Percentiles rank a stretch among this genome's conserved stretches.
These are phyloP conservation scores for Hesperophylax magnus DNA, from an alignment of 1,140 invertebrate species.

Conservation along the genomic window DNA sequence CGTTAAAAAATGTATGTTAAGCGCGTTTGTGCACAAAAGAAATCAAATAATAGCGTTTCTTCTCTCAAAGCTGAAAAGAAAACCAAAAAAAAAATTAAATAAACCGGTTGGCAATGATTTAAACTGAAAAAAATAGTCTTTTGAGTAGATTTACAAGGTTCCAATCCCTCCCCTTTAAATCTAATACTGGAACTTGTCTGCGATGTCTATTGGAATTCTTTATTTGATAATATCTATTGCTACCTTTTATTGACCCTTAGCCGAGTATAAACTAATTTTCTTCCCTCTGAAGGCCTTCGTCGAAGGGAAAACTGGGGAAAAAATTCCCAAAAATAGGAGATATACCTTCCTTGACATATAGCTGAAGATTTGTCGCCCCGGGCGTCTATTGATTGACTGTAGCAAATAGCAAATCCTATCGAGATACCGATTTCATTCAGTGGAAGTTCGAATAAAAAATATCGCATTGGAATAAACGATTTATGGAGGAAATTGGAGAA, in stretches of 20 bases:
- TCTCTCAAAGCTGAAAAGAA: too few relatives aligned
- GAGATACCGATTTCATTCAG: conserved; percentile 25
- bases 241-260: conserved; percentile 32
- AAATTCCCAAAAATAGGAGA: not conserved
- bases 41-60: too few relatives aligned
- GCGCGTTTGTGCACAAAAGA: too few relatives aligned
- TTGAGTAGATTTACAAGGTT: not conserved
- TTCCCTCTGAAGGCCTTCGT: not conserved
- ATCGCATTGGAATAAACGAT: conserved; percentile 16
- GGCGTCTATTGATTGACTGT: conserved; percentile 33
- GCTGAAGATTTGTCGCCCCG: conserved; percentile 22
- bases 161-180: not conserved
- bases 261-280: conserved; percentile 32
- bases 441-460: conserved; percentile 25
- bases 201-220: conserved; percentile 27
- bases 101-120: too few relatives aligned
- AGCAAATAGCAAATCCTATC: conserved; percentile 18
- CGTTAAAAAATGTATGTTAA: too few relatives aligned
- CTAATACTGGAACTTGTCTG: conserved; percentile 27
- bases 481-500: conserved; percentile 18
- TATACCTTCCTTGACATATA: conserved; percentile 13
- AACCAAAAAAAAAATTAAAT: too few relatives aligned
- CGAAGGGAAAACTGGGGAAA: conserved; percentile 2
- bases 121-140: too few relatives aligned
- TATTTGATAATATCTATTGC: conserved; percentile 38